Evolutionary conservation across 2,113 vertebrate species (phyloP).

Genomic region (Porphyrio hochstetteri): DNA sequence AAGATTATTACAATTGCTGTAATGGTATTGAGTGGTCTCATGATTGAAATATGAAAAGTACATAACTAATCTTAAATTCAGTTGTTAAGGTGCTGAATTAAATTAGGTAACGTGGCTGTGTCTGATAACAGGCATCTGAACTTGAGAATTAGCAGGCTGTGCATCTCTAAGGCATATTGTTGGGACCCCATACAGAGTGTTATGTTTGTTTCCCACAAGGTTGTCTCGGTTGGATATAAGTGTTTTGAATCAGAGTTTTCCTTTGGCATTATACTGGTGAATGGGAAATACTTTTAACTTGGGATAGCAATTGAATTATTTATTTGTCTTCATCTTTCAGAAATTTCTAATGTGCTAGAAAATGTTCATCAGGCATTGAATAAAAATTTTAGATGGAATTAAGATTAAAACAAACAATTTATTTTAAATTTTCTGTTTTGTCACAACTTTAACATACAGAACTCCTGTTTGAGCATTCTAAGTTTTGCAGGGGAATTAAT

Average conservation of each 20-base stretch:
- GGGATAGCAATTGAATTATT: not conserved
- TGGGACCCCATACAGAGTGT: not conserved
- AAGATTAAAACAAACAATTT: not conserved
- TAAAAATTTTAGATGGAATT: not conserved
- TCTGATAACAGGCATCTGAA: not conserved
- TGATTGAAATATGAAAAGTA: not conserved
- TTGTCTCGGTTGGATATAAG: not conserved
- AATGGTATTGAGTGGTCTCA: not conserved
- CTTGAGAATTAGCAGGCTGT: not conserved
- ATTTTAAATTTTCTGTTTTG: not conserved
- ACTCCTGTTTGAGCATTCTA: not conserved
- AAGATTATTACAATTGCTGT: not conserved
- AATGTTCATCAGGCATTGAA: not conserved
- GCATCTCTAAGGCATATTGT: not conserved
- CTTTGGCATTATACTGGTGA: not conserved
- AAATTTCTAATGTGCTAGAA: not conserved
- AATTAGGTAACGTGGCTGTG: not conserved
- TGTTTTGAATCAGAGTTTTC: not conserved
- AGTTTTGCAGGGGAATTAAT: not conserved
- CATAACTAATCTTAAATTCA: not conserved
- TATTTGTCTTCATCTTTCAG: not conserved
- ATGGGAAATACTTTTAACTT: not conserved
- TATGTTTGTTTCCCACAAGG: not conserved
- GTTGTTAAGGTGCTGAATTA: not conserved
- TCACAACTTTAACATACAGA: not conserved